Evolutionary conservation across 2,113 vertebrate species (phyloP).

Genomic region (Boulengeromyrus knoepffleri): DNA sequence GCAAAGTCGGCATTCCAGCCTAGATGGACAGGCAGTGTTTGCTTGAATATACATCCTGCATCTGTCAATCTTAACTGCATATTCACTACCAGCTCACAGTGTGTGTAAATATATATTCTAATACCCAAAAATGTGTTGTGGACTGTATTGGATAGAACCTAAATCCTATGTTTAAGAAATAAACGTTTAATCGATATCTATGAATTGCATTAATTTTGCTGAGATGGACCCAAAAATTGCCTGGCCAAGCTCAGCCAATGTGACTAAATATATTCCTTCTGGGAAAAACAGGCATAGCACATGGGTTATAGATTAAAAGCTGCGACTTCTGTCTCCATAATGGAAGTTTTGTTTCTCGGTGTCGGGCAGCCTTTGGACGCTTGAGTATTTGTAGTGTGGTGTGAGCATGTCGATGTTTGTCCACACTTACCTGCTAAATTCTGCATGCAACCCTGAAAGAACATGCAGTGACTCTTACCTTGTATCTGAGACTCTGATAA

Average conservation of each 20-base stretch:
- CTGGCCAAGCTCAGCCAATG: background rate
- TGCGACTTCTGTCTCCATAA: background rate
- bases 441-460: background rate
- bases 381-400: background rate
- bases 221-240: background rate
- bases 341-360: background rate
- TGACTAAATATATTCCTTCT: background rate
- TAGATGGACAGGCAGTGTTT: background rate
- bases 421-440: conserved; percentile 5
- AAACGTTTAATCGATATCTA: background rate
- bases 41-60: background rate
- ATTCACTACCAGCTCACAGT: background rate
- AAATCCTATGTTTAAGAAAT: background rate
- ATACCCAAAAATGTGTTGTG: background rate
- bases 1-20: background rate
- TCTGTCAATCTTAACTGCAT: background rate
- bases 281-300: background rate
- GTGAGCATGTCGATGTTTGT: background rate
- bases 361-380: background rate
- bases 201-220: background rate
- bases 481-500: background rate
- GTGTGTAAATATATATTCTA: background rate
- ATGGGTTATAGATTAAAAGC: background rate
- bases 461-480: background rate
- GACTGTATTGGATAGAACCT: background rate